Evolutionary conservation across 2,888 invertebrate species (phyloP).

Genomic region (Cosmorhoe ocellata): DNA sequence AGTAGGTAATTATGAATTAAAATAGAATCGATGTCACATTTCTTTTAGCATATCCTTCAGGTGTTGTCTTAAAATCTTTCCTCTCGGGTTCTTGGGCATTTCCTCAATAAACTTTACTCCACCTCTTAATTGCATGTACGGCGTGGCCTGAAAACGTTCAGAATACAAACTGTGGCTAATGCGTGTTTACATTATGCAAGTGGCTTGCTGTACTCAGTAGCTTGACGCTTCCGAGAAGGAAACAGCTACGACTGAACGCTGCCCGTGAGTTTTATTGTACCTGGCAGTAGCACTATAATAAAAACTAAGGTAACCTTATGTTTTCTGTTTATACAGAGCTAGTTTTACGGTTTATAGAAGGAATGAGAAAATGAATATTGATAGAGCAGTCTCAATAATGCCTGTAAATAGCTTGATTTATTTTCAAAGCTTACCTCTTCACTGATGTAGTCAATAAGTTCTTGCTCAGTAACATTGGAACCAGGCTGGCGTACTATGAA

Average conservation of each 20-base stretch:
- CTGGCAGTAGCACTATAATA: neutral
- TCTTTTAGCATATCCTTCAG: constrained; percentile 73
- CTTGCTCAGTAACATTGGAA: constrained; percentile 74
- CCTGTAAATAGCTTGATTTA: too few relatives aligned
- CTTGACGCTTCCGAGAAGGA: constrained; percentile 18
- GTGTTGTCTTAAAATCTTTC: constrained; percentile 85
- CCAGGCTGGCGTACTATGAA: constrained; percentile 86
- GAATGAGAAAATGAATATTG: too few relatives aligned
- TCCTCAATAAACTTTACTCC: constrained; percentile 85
- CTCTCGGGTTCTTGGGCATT: constrained; percentile 86
- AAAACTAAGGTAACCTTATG: too few relatives aligned
- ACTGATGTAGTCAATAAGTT: constrained; percentile 80
- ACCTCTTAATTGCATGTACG: constrained; percentile 85
- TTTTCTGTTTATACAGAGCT: too few relatives aligned
- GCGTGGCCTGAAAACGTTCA: constrained; percentile 62
- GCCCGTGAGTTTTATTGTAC: constrained; percentile 3
- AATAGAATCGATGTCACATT: constrained; percentile 1
- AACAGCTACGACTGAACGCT: constrained; percentile 15
- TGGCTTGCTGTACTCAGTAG: constrained; percentile 18
- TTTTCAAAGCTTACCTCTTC: constrained; percentile 41
- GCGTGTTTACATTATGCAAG: constrained; percentile 34
- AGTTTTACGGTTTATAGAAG: too few relatives aligned
- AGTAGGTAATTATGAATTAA: too few relatives aligned
- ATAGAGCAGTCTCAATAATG: too few relatives aligned
- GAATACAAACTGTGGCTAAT: constrained; percentile 32